phyloP scores from a whole-genome alignment of 2,113 vertebrate genomes.

The Perca schrenkii region DNA sequence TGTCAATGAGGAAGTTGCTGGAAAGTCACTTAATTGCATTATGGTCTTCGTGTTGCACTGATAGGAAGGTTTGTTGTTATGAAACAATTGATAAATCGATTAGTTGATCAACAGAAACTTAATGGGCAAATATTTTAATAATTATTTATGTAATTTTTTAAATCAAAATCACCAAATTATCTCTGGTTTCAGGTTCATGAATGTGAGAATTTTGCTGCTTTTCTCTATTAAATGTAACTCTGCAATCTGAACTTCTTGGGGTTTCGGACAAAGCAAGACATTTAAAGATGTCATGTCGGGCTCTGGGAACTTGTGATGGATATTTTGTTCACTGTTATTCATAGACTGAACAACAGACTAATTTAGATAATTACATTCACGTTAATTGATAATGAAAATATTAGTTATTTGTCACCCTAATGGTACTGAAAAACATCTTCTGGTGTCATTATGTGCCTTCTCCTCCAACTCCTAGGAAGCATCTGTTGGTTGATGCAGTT shows the following conservation, averaged over 20 bases:
- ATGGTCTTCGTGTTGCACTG: neutral
- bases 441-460: conserved; percentile 1
- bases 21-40: neutral
- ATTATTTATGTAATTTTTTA: too few relatives aligned
- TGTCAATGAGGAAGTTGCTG: neutral
- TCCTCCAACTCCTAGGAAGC: conserved; percentile 31
- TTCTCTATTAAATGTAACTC: neutral
- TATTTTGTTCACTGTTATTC: neutral
- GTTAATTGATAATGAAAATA: conserved; percentile 3
- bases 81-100: too few relatives aligned
- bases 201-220: neutral
- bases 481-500: conserved; percentile 73
- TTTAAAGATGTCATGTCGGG: neutral
- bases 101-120: neutral
- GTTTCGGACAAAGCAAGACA: neutral
- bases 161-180: neutral
- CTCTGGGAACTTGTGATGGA: neutral
- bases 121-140: neutral
- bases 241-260: neutral
- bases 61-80: neutral
- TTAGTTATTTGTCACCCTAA: neutral
- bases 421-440: neutral
- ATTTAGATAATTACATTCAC: neutral
- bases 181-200: neutral
- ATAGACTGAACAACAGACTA: neutral